A percentile compares a stretch with the other conserved stretches of the same genome.
Evolutionary conservation across 2,888 invertebrate genomes (phyloP).

Genomic region (Trissonchulus sp.): DNA sequence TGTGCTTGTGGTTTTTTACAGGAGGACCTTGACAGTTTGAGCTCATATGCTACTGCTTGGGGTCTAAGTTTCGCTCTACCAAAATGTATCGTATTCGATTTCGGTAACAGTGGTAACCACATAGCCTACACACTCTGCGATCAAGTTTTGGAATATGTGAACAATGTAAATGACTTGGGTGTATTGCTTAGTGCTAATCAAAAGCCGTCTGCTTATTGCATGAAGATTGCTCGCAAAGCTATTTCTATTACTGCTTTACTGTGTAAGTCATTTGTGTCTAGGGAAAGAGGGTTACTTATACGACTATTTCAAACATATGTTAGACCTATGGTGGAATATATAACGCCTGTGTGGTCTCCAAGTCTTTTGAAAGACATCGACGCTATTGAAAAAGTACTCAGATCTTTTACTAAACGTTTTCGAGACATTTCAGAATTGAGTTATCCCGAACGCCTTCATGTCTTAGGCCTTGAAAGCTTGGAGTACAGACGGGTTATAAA

Average conservation of each 20-base stretch:
- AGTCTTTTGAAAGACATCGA: conserved; percentile 8
- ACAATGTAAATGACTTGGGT: neutral
- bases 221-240: neutral
- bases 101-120: neutral
- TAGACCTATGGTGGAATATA: neutral
- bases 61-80: neutral
- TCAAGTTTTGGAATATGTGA: neutral
- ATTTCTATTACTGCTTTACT: neutral
- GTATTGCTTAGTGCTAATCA: no score
- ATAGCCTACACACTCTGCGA: neutral
- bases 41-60: neutral
- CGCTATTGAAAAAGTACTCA: conserved; percentile 9
- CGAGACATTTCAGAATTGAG: no score
- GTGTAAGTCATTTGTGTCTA: neutral
- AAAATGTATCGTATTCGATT: neutral
- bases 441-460: neutral
- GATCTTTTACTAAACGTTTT: no score
- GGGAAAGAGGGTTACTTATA: neutral
- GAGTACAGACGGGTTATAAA: neutral
- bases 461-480: neutral
- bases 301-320: no score
- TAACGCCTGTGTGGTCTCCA: no score
- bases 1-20: neutral
- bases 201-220: neutral
- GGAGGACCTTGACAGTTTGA: neutral